A percentile compares a stretch with the other conserved stretches of the same genome.
phyloP scores from a whole-genome alignment of 2,888 invertebrate species.

The Cephus spinipes region DNA sequence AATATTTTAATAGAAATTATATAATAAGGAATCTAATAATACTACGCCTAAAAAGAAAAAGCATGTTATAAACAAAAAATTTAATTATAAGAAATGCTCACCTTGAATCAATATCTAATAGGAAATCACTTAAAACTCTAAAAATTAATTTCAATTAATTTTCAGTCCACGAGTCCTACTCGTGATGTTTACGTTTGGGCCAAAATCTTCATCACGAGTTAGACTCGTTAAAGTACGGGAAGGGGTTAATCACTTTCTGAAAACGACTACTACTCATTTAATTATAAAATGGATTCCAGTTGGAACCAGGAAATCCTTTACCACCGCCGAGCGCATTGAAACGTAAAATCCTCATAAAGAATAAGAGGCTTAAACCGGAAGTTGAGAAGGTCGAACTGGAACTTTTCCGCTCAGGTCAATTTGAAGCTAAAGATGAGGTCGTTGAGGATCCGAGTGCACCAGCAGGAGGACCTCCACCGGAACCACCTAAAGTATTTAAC shows the following conservation, averaged over 20 bases:
- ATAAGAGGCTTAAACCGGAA: slow-evolving; percentile 76
- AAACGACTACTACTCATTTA: background rate
- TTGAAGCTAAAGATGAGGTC: slow-evolving; percentile 69
- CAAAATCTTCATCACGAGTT: too few relatives aligned
- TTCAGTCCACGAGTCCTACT: too few relatives aligned
- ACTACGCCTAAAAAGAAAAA: too few relatives aligned
- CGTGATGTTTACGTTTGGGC: too few relatives aligned
- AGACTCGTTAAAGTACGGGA: too few relatives aligned
- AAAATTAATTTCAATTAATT: too few relatives aligned
- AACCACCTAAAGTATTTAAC: slow-evolving; percentile 46
- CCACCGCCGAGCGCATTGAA: slow-evolving; percentile 76
- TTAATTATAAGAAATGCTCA: too few relatives aligned
- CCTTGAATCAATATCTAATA: too few relatives aligned
- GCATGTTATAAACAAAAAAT: too few relatives aligned
- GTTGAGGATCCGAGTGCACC: slow-evolving; percentile 68
- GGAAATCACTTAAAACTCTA: too few relatives aligned
- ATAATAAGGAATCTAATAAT: too few relatives aligned
- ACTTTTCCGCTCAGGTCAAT: slow-evolving; percentile 69
- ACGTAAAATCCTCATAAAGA: slow-evolving; percentile 77
- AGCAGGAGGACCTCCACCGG: slow-evolving; percentile 48
- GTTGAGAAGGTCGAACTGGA: slow-evolving; percentile 74
- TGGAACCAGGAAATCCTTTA: slow-evolving; percentile 72
- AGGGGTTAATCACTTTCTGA: background rate
- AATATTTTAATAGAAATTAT: too few relatives aligned
- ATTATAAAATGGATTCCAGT: slow-evolving; percentile 45